Conservation (phyloP, 2,888 invertebrate species). For the Pherbina coryleti region DNA sequence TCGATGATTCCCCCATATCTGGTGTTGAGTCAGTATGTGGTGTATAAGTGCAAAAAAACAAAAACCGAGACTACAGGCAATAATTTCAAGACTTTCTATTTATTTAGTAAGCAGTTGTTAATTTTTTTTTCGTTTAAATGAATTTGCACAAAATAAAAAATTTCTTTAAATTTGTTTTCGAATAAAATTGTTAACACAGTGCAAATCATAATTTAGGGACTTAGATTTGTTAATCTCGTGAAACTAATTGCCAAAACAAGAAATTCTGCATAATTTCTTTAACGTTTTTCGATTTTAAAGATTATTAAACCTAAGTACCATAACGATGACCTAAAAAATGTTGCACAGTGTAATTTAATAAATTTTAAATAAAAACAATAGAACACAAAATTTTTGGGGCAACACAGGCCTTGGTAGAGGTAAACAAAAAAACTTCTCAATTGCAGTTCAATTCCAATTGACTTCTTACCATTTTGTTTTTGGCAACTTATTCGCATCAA, state of each 20-base stretch:
- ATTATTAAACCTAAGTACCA: too few relatives aligned
- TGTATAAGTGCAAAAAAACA: slow-evolving; percentile 12
- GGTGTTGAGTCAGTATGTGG: slow-evolving; percentile 11
- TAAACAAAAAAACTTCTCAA: not conserved
- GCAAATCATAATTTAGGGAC: too few relatives aligned
- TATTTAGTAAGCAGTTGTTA: slow-evolving; percentile 2
- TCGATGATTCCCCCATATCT: slow-evolving; percentile 17
- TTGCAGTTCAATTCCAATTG: not conserved
- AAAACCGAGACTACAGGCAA: not conserved
- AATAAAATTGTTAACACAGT: too few relatives aligned
- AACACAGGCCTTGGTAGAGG: not conserved
- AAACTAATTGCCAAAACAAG: too few relatives aligned
- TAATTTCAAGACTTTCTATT: slow-evolving; percentile 23
- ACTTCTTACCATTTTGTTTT: not conserved
- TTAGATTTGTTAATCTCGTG: too few relatives aligned
- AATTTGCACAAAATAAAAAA: not conserved
- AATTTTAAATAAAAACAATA: not conserved
- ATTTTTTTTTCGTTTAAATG: not conserved
- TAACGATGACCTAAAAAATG: too few relatives aligned
- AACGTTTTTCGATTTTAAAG: too few relatives aligned
- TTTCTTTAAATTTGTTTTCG: too few relatives aligned
- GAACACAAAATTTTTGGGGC: not conserved
- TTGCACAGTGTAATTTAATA: too few relatives aligned
- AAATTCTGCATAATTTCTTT: too few relatives aligned
- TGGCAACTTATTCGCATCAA: not conserved